Percentiles rank a stretch among this genome's conserved stretches.
Evolutionary conservation across 2,888 invertebrate genomes (phyloP).

Genomic region (Plebejus anna): DNA sequence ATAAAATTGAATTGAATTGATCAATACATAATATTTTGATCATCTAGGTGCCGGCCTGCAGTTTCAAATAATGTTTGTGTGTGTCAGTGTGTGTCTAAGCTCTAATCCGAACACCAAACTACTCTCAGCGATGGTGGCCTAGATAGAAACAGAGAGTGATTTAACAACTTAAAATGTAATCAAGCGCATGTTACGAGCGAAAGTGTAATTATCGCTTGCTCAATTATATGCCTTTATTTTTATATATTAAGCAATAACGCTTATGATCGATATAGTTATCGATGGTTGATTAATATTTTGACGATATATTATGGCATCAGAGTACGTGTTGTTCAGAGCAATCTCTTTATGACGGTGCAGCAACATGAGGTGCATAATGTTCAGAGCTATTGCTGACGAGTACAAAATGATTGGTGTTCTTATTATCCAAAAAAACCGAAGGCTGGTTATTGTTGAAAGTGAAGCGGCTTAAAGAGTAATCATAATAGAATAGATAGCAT

Average conservation of each 20-base stretch:
- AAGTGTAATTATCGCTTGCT: conserved; percentile 29
- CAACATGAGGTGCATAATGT: no score
- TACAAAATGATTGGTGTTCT: no score
- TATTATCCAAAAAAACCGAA: no score
- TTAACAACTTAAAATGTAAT: conserved; percentile 28
- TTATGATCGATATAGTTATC: neutral
- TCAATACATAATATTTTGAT: no score
- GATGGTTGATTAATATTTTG: neutral
- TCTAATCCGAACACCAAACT: neutral
- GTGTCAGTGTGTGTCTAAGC: neutral
- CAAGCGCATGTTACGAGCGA: conserved; percentile 28
- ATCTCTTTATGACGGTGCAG: no score
- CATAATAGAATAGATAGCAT: no score
- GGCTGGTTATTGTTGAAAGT: no score
- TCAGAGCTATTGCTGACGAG: no score
- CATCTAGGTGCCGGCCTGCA: no score
- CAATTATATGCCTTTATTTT: conserved; percentile 33
- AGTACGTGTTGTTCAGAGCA: no score
- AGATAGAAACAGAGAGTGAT: conserved; percentile 25
- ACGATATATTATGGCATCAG: neutral
- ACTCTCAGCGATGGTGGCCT: conserved; percentile 10
- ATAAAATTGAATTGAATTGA: no score
- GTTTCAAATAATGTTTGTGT: neutral
- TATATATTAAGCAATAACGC: conserved; percentile 9
- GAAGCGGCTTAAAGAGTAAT: no score